phyloP scores from a whole-genome alignment of 2,888 invertebrate genomes.

The Onchidella celtica region DNA sequence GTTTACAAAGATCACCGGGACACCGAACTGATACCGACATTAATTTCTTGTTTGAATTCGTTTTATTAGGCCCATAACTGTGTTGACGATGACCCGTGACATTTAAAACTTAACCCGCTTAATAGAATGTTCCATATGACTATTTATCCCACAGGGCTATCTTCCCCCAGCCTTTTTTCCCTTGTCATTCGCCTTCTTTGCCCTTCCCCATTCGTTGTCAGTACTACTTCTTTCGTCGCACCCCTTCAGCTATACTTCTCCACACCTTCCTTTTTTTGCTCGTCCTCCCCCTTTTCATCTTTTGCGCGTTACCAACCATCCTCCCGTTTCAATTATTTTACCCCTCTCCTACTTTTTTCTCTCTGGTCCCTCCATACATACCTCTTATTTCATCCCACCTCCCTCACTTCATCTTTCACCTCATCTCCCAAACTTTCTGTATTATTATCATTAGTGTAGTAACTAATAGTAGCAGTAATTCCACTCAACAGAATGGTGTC shows the following conservation, averaged over 20 bases:
- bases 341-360: neutral
- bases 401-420: conserved; percentile 1
- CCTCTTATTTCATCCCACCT: neutral
- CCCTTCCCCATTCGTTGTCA: neutral
- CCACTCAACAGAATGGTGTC: too few relatives aligned
- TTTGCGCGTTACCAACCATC: neutral
- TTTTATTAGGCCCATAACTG: neutral
- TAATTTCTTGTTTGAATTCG: too few relatives aligned
- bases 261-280: neutral
- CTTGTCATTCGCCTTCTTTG: neutral
- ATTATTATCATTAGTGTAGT: too few relatives aligned
- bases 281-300: neutral
- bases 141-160: too few relatives aligned
- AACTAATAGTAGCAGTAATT: too few relatives aligned
- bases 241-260: neutral
- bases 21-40: too few relatives aligned
- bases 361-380: neutral
- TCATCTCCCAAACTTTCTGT: too few relatives aligned
- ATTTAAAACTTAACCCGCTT: too few relatives aligned
- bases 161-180: neutral
- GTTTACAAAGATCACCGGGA: too few relatives aligned
- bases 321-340: neutral
- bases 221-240: neutral
- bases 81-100: too few relatives aligned
- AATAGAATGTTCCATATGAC: too few relatives aligned